Evolutionary conservation across 2,797 vertebrate species (phyloP).

Genomic region (Champsocephalus gunnari): DNA sequence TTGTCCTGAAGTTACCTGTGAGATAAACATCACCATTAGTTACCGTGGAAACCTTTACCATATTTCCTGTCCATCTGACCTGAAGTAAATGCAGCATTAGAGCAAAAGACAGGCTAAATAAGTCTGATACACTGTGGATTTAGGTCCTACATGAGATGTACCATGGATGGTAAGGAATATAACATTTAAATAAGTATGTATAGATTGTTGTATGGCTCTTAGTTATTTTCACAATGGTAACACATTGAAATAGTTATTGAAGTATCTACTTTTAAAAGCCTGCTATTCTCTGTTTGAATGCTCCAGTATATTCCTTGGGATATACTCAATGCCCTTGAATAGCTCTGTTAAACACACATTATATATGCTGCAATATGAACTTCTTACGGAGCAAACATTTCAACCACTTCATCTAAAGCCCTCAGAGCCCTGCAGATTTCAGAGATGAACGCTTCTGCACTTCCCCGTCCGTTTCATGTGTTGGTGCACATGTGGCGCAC

Average conservation of each 20-base stretch:
- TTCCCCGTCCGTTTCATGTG: not conserved
- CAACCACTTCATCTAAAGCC: constrained; percentile 22
- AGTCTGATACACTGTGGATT: not conserved
- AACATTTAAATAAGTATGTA: not conserved
- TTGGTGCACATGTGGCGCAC: not conserved
- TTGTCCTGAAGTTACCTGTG: not conserved
- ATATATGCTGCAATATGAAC: not conserved
- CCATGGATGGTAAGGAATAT: not conserved
- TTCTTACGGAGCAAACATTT: constrained; percentile 13
- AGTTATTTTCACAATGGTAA: not conserved
- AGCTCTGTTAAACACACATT: constrained; percentile 12
- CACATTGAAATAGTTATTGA: not conserved
- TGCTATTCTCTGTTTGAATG: not conserved
- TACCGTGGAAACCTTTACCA: constrained; percentile 1
- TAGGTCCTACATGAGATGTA: not conserved
- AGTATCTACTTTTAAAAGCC: not conserved
- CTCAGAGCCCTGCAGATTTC: constrained; percentile 1
- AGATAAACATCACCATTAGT: not conserved
- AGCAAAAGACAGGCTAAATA: not conserved
- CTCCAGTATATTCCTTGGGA: not conserved
- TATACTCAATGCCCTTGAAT: constrained; percentile 2
- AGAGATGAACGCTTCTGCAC: constrained; percentile 6
- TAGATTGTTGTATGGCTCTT: not conserved
- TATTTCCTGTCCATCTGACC: not conserved
- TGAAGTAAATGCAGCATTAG: not conserved